Evolutionary conservation across 2,797 vertebrate genomes (phyloP), one percentile per base, ranked within the genome.

Genomic region (Cottoperca gobio): DNA sequence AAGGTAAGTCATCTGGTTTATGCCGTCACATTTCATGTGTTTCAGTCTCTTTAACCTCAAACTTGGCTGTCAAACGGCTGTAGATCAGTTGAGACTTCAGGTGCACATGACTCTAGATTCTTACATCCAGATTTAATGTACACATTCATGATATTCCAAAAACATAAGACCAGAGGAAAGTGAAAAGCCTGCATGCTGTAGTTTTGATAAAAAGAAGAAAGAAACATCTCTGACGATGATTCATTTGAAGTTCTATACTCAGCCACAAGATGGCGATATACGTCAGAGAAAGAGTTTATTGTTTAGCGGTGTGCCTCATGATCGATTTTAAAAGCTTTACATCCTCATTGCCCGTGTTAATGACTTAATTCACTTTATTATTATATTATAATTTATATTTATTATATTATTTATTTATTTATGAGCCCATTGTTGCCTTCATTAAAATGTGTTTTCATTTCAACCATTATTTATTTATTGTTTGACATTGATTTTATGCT

Each of bases 261-360:
- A 24, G 43, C 84, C 93, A 92, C 84, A 70, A 86, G 93, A 64
- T 86, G 90, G 91, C 64, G 45, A 39, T 45, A 84, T 3, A 79
- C 8, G 4, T 21, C 8, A 19, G 17, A 23, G 13, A 81, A 57
- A 23, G 2, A 43, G 28, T 21, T 64, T 4, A 1, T 14, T 21
- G 17, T 52, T 33, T 2, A 45, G 8, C 24, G 42, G 8, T 6
- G 8, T 31, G 5, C 11, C 9, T 8, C 12, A 6, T 37, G 8
- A 66, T 58, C 0, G n/a, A 2, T 28, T 23, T n/a, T 35, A 37
- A 55, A 17, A 50, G 21, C 26, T 42, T 54, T 59, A 24, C 17
- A 12, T 63, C 8, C 14, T 71, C 4, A 3, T 64, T 28, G 13
- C 43, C 1, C 31, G 8, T 31, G 1, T 28, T 17, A 8, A 23